Evolutionary conservation across 1,140 invertebrate species (phyloP).

Genomic region (Acromyrmex echinatior): DNA sequence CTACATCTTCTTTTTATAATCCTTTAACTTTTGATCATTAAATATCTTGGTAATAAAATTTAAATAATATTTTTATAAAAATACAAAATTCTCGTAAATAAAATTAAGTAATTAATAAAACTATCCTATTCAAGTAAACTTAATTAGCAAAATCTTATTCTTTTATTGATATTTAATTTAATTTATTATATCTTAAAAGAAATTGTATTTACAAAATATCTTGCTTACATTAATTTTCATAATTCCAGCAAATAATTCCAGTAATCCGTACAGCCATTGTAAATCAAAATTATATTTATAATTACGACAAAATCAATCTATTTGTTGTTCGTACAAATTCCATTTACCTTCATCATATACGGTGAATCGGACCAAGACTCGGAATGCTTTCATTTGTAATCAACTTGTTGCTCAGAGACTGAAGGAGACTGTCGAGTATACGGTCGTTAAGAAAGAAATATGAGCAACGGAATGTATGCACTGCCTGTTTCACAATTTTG

Average conservation of each 20-base stretch:
- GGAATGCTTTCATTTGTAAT: slow-evolving; percentile 59
- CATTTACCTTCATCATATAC: neutral
- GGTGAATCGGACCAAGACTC: slow-evolving; percentile 34
- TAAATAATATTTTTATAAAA: neutral
- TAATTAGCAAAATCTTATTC: neutral
- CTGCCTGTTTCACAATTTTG: slow-evolving; percentile 26
- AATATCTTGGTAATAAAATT: neutral
- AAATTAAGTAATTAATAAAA: neutral
- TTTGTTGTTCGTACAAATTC: slow-evolving; percentile 9
- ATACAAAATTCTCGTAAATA: neutral
- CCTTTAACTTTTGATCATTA: neutral
- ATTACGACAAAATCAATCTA: neutral
- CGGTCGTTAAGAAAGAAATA: slow-evolving; percentile 64
- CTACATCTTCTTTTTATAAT: neutral
- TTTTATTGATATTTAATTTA: slow-evolving; percentile 8
- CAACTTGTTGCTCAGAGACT: slow-evolving; percentile 64
- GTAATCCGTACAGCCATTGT: neutral
- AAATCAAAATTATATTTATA: neutral
- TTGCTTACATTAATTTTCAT: neutral
- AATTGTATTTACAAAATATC: neutral
- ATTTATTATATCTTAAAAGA: neutral
- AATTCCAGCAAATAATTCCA: neutral
- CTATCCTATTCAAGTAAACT: neutral
- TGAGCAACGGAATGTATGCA: slow-evolving; percentile 48
- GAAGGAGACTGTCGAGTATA: slow-evolving; percentile 42